Base-by-base conservation (phyloP, 64 coral and sea anemone species). In the Pachyseris speciosa region DNA sequence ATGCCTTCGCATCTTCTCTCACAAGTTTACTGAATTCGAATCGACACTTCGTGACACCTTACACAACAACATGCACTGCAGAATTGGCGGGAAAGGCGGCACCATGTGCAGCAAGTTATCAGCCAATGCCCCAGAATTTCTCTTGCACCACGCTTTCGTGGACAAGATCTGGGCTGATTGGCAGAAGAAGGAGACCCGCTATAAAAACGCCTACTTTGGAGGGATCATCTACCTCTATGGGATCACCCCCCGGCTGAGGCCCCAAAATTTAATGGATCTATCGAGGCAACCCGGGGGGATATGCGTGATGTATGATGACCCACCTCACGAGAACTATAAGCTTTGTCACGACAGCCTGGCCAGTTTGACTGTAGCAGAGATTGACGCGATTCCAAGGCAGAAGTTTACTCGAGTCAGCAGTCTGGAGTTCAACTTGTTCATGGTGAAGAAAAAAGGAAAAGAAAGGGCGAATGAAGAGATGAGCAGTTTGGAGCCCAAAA, bases 31-130 rank as follows among this genome's bases (percentile, higher is more conserved):
- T 45, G 24, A 93, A 13, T 96, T 96, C 67, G 95, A 96, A 61
- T 63, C 88, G 41, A 86, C 86, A 37, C 80, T 96, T 20, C 95
- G 91, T 19, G 95, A 93, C 13, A 87, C 37, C 45, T 71, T 96
- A 65, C 95, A 96, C 31, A 88, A 96, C 29, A 93, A 93, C 39
- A 96, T 96, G 95, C 95, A 96, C 40, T 96, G 95, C 60, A 87
- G 95, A 24, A 96, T 96, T 7, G 95, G 95, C 1, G 95, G 95
- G 27, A 68, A 28, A 19, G 86, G 79, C 0, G 95, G 95, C 0
- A 96, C 95, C 12, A 96, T 96, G 95, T 96, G 95, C 48, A 44
- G 78, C 16, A 89, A 16, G n/a, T 26, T 29, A 11, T 92, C 95
- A 7, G 95, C 95, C 0, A 96, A 96, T 80, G 95, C 95, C 22